Evolutionary conservation across 2,888 invertebrate species (phyloP).

Genomic region (Cryptosula pallasiana): DNA sequence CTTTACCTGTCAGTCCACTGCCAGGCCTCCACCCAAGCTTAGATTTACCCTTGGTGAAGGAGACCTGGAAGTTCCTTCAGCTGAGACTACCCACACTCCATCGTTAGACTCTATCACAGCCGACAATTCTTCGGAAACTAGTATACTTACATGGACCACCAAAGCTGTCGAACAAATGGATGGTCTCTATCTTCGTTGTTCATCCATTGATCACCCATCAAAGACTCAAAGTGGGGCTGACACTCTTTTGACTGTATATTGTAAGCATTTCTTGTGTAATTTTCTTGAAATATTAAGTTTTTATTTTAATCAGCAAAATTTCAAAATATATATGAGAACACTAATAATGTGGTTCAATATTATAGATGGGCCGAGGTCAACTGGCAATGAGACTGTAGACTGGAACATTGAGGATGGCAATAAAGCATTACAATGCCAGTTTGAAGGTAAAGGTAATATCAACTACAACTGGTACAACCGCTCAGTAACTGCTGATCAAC

Average conservation of each 20-base stretch:
- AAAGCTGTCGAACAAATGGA: background rate
- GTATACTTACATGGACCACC: background rate
- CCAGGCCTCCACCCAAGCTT: conserved; percentile 2
- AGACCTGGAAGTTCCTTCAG: background rate
- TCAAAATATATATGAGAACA: too few species aligned
- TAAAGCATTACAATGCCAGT: background rate
- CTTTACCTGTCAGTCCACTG: background rate
- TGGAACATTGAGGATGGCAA: background rate
- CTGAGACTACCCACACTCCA: background rate
- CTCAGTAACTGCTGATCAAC: background rate
- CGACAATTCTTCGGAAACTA: background rate
- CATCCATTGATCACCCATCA: background rate
- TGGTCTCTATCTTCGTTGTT: background rate
- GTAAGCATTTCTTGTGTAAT: too few species aligned
- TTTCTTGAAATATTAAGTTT: too few species aligned
- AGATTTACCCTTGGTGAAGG: background rate
- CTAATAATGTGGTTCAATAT: too few species aligned
- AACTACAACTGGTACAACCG: background rate
- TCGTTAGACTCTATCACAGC: background rate
- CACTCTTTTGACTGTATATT: too few species aligned
- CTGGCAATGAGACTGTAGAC: background rate
- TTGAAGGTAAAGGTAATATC: background rate
- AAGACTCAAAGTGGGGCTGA: too few species aligned
- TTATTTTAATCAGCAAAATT: too few species aligned
- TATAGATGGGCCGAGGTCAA: background rate